A percentile compares a stretch with the other conserved stretches of the same genome.
These are phyloP conservation scores for Actinemys pallida DNA, from an alignment of 2,113 vertebrate genomes.

Conservation along the genomic window DNA sequence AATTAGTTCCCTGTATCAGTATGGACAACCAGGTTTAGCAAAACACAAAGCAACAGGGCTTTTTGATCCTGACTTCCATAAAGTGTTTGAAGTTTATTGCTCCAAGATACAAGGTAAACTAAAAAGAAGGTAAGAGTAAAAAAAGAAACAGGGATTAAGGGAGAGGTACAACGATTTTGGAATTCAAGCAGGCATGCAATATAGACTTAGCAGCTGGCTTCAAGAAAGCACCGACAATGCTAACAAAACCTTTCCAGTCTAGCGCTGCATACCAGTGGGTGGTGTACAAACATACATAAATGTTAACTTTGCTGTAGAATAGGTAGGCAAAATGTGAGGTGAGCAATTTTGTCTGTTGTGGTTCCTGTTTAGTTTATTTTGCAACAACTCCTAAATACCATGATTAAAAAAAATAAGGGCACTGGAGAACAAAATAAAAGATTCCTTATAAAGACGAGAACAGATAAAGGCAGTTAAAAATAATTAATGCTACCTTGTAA, in stretches of 20 bases:
- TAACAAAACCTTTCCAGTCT: not conserved
- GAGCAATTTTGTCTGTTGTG: not conserved
- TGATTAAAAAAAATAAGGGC: fast-evolving
- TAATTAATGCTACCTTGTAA: not conserved
- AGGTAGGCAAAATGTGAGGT: constrained; percentile 6
- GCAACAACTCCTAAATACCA: not conserved
- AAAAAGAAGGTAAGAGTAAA: not conserved
- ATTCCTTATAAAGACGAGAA: not conserved
- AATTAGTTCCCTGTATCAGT: not conserved
- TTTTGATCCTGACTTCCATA: fast-evolving
- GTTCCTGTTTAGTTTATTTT: not conserved
- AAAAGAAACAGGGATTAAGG: not conserved
- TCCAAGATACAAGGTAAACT: not conserved
- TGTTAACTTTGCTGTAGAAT: not conserved
- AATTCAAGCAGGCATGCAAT: not conserved
- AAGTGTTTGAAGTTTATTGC: constrained; percentile 11
- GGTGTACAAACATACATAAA: fast-evolving
- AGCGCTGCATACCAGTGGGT: not conserved
- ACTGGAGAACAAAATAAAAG: not conserved
- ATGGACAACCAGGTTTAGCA: not conserved
- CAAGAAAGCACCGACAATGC: not conserved
- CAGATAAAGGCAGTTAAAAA: not conserved
- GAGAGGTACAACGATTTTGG: not conserved
- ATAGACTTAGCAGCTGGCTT: constrained; percentile 13
- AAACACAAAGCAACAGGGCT: not conserved